These are phyloP conservation scores for Periophthalmodon schlosseri DNA, from an alignment of 2,113 vertebrate genomes.

Conservation along the genomic window DNA sequence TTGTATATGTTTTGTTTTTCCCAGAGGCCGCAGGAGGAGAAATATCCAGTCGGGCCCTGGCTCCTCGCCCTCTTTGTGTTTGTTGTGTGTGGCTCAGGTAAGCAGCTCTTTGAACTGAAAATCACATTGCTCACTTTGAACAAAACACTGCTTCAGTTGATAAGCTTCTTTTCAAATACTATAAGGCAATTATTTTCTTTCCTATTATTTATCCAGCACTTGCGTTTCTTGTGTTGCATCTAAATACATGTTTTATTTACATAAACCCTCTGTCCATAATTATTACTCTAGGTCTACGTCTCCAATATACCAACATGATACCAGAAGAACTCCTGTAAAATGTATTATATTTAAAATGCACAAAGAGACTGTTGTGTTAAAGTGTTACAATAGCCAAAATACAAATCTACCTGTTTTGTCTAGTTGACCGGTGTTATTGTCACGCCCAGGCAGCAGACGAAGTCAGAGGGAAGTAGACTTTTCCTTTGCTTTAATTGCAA, in stretches of 20 bases:
- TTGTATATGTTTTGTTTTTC: slow-evolving; percentile 40
- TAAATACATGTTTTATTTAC: too few relatives aligned
- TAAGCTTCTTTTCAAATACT: not conserved
- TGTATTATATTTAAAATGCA: too few relatives aligned
- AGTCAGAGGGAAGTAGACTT: not conserved
- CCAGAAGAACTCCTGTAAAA: too few relatives aligned
- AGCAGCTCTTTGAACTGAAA: not conserved
- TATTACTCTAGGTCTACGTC: too few relatives aligned
- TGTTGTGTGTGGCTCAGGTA: slow-evolving; percentile 87
- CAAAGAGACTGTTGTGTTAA: too few relatives aligned
- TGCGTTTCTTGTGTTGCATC: too few relatives aligned
- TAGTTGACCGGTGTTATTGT: not conserved
- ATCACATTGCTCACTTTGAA: not conserved
- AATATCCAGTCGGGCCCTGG: slow-evolving; percentile 84
- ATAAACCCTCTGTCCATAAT: too few relatives aligned
- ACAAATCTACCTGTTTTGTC: not conserved
- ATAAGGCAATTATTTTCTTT: not conserved
- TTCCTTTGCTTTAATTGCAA: not conserved
- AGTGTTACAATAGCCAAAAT: too few relatives aligned
- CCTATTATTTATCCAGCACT: too few relatives aligned
- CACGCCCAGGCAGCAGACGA: not conserved
- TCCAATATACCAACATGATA: too few relatives aligned
- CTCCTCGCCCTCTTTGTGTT: slow-evolving; percentile 82
- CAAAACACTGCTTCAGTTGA: not conserved
- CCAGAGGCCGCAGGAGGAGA: slow-evolving; percentile 84